Percentiles rank a stretch among this genome's conserved stretches.
Conservation (phyloP, 2,888 invertebrate genomes). For the Diplazon laetatorius region DNA sequence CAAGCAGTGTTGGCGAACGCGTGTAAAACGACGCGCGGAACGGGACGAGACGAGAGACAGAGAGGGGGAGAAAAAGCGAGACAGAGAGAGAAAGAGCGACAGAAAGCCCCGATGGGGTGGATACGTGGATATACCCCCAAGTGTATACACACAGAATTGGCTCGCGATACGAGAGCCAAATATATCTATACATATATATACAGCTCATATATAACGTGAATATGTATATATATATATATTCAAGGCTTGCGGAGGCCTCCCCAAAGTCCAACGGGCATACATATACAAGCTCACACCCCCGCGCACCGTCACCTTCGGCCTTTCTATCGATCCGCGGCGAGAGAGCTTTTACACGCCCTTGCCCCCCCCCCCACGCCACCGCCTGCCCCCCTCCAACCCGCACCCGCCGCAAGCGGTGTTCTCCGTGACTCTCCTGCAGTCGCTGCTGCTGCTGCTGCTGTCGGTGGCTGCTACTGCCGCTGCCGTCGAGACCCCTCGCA, state of each 20-base stretch:
- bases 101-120: constrained; percentile 46
- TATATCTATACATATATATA: constrained; percentile 5
- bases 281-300: constrained; percentile 67
- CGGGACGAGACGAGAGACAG: no score
- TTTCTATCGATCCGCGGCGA: constrained; percentile 80
- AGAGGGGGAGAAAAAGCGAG: no score
- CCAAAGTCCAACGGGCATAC: constrained; percentile 77
- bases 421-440: constrained; percentile 51
- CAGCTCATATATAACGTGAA: constrained; percentile 37
- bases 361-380: no score
- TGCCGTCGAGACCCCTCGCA: constrained; percentile 49
- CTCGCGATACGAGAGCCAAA: constrained; percentile 11
- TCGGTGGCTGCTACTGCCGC: constrained; percentile 1
- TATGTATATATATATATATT: neutral
- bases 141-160: constrained; percentile 18
- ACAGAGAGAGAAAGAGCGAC: no score
- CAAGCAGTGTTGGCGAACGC: constrained; percentile 50
- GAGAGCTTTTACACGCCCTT: constrained; percentile 80
- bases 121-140: constrained; percentile 29
- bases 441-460: constrained; percentile 21
- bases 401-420: constrained; percentile 57
- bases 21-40: constrained; percentile 49
- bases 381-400: no score
- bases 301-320: constrained; percentile 76
- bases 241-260: constrained; percentile 49